Evolutionary conservation across 2,797 vertebrate species (phyloP), one percentile per base, ranked within the genome.

Genomic region (Acrossocheilus wenchowensis): DNA sequence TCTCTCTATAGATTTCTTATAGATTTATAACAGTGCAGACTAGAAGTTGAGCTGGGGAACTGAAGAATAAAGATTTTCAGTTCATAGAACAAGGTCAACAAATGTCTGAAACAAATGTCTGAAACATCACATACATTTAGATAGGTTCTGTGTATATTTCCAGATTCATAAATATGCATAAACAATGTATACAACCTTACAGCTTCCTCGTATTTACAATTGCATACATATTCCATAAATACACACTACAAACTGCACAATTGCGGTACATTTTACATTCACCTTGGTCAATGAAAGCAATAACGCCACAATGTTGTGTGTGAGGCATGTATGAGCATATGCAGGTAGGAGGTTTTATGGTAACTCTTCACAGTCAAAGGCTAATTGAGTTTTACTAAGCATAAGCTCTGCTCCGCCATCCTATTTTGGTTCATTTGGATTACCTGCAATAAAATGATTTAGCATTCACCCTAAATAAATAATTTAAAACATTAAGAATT

Each of bases 331-430:
- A 82, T 66, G 36, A 90, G 73, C 73, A 72, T 62, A n/a, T 82
- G 74, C 54, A 74, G 74, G 57, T 90, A 43, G 62, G 62, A 68
- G 81, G 80, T 82, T 84, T 39, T 66, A 64, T 50, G 21, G 41
- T 50, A 84, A 91, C 90, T 92, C 90, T 92, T 82, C 78, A 78
- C 75, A 82, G 89, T 91, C 92, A 89, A 91, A 57, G 84, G 88
- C 88, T 94, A 94, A 95, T 93, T 90, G 91, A 92, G 89, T 91
- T 87, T 66, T 52, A 88, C 75, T 89, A 80, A 88, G 78, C 86
- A 89, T 73, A 21, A 52, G 19, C 68, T 87, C 84, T 60, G 1
- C 77, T 87, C 86, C 86, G 88, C 75, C 86, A 83, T 72, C 82
- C 92, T 90, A 92, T 92, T 92, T 92, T 87, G 84, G 79, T 81